These are phyloP conservation scores for Leucopsar rothschildi DNA, from an alignment of 2,113 vertebrate genomes.

Conservation along the genomic window DNA sequence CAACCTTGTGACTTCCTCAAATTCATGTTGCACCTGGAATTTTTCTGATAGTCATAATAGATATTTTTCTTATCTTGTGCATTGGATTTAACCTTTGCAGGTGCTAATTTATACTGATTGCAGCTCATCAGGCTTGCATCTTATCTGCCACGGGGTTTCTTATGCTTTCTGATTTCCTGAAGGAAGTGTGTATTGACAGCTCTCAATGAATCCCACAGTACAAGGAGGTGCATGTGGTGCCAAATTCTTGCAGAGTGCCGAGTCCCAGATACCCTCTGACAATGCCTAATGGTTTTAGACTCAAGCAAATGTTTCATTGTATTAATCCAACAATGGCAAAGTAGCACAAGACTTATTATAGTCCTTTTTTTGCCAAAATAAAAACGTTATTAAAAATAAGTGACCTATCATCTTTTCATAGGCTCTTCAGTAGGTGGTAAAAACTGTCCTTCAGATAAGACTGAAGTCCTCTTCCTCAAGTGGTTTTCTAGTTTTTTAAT, in stretches of 20 bases:
- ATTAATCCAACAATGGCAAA: neutral
- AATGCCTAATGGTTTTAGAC: neutral
- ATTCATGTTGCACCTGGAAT: neutral
- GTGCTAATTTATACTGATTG: conserved; percentile 49
- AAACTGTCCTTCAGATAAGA: neutral
- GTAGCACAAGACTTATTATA: neutral
- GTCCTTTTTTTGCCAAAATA: neutral
- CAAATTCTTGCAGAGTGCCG: neutral
- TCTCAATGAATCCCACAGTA: neutral
- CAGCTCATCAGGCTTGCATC: conserved; percentile 6
- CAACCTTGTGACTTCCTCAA: neutral
- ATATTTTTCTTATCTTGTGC: neutral
- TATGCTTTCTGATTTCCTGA: neutral
- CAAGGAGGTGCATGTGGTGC: neutral
- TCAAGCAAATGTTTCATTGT: neutral
- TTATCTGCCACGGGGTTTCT: neutral
- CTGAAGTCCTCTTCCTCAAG: neutral
- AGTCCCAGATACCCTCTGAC: neutral
- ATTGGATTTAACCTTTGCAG: neutral
- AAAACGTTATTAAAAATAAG: neutral
- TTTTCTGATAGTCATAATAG: neutral
- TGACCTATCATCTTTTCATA: neutral
- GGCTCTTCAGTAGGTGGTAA: neutral
- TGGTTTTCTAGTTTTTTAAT: conserved; percentile 8
- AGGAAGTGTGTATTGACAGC: conserved; percentile 2